These are phyloP conservation scores for Drosophila prolongata DNA, from an alignment of 2,888 invertebrate species.

Conservation along the genomic window DNA sequence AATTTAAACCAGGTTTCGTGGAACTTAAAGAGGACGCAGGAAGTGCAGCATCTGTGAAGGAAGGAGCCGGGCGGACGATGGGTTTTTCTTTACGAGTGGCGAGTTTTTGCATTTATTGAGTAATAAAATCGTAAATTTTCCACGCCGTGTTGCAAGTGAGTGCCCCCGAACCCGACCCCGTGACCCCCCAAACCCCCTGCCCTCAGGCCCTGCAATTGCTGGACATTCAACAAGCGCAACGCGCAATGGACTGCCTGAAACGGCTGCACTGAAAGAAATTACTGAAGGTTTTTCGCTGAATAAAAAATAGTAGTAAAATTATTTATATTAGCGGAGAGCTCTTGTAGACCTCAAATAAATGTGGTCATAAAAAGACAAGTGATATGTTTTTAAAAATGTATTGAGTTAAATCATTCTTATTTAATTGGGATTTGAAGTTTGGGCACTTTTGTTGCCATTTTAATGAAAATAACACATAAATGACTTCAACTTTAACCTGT, in stretches of 20 bases:
- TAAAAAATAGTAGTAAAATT: too few relatives aligned
- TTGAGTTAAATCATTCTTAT: too few relatives aligned
- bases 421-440: too few relatives aligned
- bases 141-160: constrained; percentile 68
- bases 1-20: constrained; percentile 32
- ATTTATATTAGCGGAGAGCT: too few relatives aligned
- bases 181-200: constrained; percentile 6
- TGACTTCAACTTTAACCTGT: too few relatives aligned
- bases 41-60: constrained; percentile 30
- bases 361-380: too few relatives aligned
- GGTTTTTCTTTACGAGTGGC: constrained; percentile 63
- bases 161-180: neutral
- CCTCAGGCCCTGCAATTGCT: constrained; percentile 58
- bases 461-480: too few relatives aligned
- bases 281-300: neutral
- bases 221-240: constrained; percentile 69
- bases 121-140: constrained; percentile 78
- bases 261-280: constrained; percentile 1
- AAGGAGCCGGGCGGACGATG: neutral
- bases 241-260: constrained; percentile 19
- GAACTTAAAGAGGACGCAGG: constrained; percentile 34
- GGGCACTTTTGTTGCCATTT: too few relatives aligned
- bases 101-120: constrained; percentile 78
- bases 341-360: too few relatives aligned
- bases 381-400: too few relatives aligned